Conservation (phyloP, 2,888 invertebrate species). For the Ptychoptera contaminata region DNA sequence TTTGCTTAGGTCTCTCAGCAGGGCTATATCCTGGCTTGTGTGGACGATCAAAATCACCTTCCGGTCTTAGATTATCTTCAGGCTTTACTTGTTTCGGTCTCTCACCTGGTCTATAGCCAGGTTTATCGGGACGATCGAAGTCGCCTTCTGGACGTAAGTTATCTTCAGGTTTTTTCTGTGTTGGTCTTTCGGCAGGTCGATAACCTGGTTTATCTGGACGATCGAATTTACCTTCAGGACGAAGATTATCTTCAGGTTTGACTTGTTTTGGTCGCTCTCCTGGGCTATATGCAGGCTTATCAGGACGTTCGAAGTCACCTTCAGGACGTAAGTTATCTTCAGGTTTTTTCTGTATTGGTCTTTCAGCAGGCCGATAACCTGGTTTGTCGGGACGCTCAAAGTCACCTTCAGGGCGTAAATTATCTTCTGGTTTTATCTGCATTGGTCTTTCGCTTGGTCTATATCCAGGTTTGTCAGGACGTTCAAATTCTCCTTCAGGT, state of each 20-base stretch:
- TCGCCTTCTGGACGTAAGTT: slow-evolving; percentile 37
- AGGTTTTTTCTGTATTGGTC: slow-evolving; percentile 21
- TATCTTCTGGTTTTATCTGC: slow-evolving; percentile 32
- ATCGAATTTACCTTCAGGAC: slow-evolving; percentile 32
- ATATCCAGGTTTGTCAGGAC: slow-evolving; percentile 27
- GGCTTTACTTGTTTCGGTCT: slow-evolving; percentile 37
- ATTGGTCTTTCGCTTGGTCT: slow-evolving; percentile 30
- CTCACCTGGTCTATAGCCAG: slow-evolving; percentile 34
- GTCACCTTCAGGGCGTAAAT: slow-evolving; percentile 36
- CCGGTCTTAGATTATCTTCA: slow-evolving; percentile 42
- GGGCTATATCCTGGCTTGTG: slow-evolving; percentile 32
- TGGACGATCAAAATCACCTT: slow-evolving; percentile 37
- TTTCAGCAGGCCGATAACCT: slow-evolving; percentile 20
- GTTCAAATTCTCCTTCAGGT: slow-evolving; percentile 33
- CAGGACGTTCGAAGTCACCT: slow-evolving; percentile 26
- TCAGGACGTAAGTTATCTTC: slow-evolving; percentile 35
- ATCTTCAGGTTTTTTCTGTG: slow-evolving; percentile 28
- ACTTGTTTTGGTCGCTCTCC: slow-evolving; percentile 36
- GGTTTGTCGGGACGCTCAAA: slow-evolving; percentile 28
- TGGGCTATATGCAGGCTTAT: slow-evolving; percentile 26
- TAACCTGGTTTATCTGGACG: slow-evolving; percentile 27
- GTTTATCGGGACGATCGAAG: slow-evolving; percentile 32
- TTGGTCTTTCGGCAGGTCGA: slow-evolving; percentile 34
- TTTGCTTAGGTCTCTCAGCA: slow-evolving; percentile 34
- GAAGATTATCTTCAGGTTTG: slow-evolving; percentile 29